Conservation (phyloP, 37 sponge, comb jelly and placozoan species). For the Cliona cf. orientalis region DNA sequence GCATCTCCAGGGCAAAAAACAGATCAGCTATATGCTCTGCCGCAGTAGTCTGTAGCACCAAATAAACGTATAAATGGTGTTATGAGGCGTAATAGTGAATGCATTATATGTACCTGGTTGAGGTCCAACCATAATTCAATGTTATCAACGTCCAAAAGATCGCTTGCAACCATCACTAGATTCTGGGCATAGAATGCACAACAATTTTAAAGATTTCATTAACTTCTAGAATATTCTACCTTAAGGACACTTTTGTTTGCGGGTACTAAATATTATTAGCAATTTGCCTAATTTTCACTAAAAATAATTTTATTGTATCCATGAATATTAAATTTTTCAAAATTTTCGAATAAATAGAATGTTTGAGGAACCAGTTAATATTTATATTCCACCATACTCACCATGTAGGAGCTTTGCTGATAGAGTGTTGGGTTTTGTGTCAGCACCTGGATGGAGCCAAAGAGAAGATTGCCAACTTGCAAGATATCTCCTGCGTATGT, state of each 20-base stretch:
- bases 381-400: not conserved
- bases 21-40: conserved; percentile 2
- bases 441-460: not conserved
- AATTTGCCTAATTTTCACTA: no score
- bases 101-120: not conserved
- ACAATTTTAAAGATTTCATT: no score
- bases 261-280: no score
- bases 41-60: not conserved
- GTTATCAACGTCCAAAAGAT: conserved; percentile 10
- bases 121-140: conserved; percentile 3
- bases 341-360: not conserved
- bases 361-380: not conserved
- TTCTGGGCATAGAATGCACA: conserved; percentile 6
- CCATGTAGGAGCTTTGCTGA: not conserved
- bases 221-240: no score
- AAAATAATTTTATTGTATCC: no score
- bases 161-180: conserved; percentile 25
- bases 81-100: not conserved
- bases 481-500: conserved; percentile 11
- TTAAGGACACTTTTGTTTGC: no score
- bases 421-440: not conserved
- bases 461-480: not conserved
- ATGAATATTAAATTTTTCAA: not conserved
- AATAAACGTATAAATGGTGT: not conserved
- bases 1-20: not conserved